Percentiles rank a stretch among this genome's conserved stretches.
phyloP scores from a whole-genome alignment of 1,140 invertebrate species.

The Magallana ariakensis region DNA sequence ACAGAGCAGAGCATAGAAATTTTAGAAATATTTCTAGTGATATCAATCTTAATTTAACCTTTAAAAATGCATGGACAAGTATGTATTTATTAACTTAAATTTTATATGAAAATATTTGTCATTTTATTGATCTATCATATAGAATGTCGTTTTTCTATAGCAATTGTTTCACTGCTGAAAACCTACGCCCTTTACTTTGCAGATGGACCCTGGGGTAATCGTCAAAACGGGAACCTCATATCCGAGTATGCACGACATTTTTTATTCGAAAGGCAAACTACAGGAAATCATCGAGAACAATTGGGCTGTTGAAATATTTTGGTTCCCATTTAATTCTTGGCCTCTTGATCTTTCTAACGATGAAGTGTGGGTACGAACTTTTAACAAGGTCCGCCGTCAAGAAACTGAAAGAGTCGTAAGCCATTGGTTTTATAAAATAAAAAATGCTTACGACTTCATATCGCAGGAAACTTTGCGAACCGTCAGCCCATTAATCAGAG shows the following conservation, averaged over 20 bases:
- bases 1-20: too few species aligned
- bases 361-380: slow-evolving; percentile 28
- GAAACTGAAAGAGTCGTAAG: background rate
- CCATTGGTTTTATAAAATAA: background rate
- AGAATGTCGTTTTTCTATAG: too few species aligned
- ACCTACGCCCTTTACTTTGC: too few species aligned
- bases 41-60: too few species aligned
- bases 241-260: background rate
- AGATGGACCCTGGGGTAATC: background rate
- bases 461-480: background rate
- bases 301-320: slow-evolving; percentile 46
- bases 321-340: slow-evolving; percentile 42
- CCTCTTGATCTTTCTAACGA: slow-evolving; percentile 13
- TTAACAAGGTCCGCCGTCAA: background rate
- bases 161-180: too few species aligned
- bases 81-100: too few species aligned
- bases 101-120: too few species aligned
- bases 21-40: too few species aligned
- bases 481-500: background rate
- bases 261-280: background rate
- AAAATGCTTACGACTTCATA: background rate
- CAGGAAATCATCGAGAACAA: slow-evolving; percentile 11
- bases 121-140: too few species aligned
- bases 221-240: slow-evolving; percentile 32
- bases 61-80: too few species aligned